Conservation (phyloP, 1,140 invertebrate species). For the Diuraphis noxia region DNA sequence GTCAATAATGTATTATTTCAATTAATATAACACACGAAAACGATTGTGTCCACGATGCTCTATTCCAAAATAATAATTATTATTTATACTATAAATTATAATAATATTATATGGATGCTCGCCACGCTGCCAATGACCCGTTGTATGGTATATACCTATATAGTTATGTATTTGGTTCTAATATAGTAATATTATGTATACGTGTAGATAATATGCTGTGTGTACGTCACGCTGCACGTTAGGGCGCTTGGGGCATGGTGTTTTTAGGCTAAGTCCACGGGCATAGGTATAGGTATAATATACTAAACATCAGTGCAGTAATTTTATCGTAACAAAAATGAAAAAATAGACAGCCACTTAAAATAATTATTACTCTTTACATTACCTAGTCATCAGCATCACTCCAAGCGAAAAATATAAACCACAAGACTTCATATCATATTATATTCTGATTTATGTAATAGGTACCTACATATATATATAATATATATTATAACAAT, state of each 20-base stretch:
- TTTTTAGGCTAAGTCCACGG: neutral
- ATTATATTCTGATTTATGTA: neutral
- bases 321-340: neutral
- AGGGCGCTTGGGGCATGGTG: neutral
- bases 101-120: neutral
- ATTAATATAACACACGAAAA: neutral
- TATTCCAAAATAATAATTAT: neutral
- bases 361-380: conserved; percentile 34
- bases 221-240: neutral
- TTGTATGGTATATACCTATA: neutral
- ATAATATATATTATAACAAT: too few relatives aligned
- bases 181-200: neutral
- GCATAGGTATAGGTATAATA: neutral
- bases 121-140: neutral
- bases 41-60: neutral
- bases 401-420: neutral
- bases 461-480: neutral
- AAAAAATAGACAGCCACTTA: neutral
- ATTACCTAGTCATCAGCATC: neutral
- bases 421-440: neutral
- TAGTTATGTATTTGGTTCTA: neutral
- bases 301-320: neutral
- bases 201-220: too few relatives aligned
- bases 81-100: neutral
- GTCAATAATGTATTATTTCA: neutral